These are phyloP conservation scores for Macquaria ambigua DNA, from an alignment of 2,113 vertebrate species.

Conservation along the genomic window DNA sequence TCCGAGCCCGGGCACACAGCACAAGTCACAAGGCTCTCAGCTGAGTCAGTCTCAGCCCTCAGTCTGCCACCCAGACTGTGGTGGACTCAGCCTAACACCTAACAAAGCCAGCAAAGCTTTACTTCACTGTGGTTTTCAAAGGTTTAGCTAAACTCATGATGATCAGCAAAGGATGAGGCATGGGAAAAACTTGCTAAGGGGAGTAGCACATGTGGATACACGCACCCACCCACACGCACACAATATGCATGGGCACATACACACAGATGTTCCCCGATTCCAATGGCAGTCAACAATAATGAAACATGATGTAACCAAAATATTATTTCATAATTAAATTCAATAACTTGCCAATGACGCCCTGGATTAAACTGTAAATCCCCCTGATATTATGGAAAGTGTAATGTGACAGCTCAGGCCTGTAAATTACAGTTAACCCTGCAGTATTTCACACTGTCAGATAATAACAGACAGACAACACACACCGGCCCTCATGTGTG, in stretches of 20 bases:
- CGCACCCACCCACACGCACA: neutral
- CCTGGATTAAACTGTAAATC: slow-evolving; percentile 59
- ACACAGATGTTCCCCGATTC: slow-evolving; percentile 31
- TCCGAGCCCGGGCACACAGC: slow-evolving; percentile 50
- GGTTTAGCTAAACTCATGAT: slow-evolving; percentile 68
- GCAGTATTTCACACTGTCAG: slow-evolving; percentile 57
- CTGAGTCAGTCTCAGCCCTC: slow-evolving; percentile 71
- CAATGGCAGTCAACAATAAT: slow-evolving; percentile 50
- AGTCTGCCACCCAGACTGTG: slow-evolving; percentile 75
- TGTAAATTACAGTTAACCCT: slow-evolving; percentile 53
- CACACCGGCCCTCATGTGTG: neutral
- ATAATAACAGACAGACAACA: slow-evolving; percentile 28
- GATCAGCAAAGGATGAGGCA: slow-evolving; percentile 63
- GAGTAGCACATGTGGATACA: slow-evolving; percentile 10
- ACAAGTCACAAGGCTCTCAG: slow-evolving; percentile 77
- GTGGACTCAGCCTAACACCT: slow-evolving; percentile 55
- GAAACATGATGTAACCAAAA: slow-evolving; percentile 65
- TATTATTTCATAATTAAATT: slow-evolving; percentile 65
- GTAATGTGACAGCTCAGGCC: slow-evolving; percentile 56
- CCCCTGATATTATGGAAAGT: slow-evolving; percentile 62
- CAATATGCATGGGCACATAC: neutral
- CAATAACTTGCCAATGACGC: slow-evolving; percentile 58
- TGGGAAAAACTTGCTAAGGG: slow-evolving; percentile 59
- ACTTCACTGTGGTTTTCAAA: slow-evolving; percentile 61
- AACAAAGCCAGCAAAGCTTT: slow-evolving; percentile 61